Evolutionary conservation across 1,140 invertebrate genomes (phyloP).

Genomic region (Pseudomyrmex sp.): DNA sequence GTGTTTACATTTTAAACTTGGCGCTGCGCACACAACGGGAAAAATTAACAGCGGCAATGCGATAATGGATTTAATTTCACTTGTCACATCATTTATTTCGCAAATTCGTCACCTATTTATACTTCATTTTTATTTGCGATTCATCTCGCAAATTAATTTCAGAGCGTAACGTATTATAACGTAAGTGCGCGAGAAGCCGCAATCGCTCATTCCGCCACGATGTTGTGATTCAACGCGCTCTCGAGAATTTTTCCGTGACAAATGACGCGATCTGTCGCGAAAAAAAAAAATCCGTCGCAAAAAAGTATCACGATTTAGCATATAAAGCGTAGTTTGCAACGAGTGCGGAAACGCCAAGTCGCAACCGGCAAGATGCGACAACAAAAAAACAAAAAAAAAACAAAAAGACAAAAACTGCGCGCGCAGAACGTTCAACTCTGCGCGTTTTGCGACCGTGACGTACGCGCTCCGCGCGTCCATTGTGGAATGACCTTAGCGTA

Average conservation of each 20-base stretch:
- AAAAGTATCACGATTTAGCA: constrained; percentile 10
- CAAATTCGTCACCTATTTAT: no score
- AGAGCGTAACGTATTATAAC: neutral
- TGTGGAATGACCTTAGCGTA: constrained; percentile 19
- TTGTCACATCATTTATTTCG: no score
- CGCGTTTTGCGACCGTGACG: constrained; percentile 38
- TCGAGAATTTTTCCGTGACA: neutral
- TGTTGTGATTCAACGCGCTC: neutral
- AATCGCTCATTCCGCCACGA: neutral
- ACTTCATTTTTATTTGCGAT: no score
- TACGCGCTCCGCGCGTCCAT: constrained; percentile 24
- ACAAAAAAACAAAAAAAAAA: no score
- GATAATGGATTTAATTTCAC: constrained; percentile 12
- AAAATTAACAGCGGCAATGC: constrained; percentile 4
- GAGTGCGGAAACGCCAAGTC: constrained; percentile 5
- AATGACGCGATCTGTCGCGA: neutral
- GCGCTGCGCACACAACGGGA: constrained; percentile 9
- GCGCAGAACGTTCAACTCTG: constrained; percentile 19
- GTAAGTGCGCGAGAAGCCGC: no score
- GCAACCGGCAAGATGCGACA: neutral
- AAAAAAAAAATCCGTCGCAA: neutral
- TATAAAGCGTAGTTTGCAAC: neutral
- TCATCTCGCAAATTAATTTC: neutral
- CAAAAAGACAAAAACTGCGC: no score
- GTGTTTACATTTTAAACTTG: neutral